Base-by-base conservation (phyloP, 2,797 vertebrate genomes). In the Alosa sapidissima region DNA sequence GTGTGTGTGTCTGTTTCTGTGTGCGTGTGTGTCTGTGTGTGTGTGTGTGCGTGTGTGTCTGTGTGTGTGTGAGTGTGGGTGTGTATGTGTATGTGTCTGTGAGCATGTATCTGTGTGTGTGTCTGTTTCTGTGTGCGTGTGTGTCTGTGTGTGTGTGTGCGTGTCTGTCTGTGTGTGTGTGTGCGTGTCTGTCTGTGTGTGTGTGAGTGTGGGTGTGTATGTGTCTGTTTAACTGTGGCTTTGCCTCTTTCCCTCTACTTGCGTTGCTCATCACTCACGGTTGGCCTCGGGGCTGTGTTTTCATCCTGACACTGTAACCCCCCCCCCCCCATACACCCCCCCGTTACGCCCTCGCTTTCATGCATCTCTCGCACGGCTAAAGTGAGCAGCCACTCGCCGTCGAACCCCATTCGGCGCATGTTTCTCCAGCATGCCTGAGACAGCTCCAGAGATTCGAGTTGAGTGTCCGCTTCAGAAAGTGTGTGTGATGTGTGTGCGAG, bases 401-500 rank as follows among this genome's bases (percentile, higher is more conserved):
- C 72, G 47, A 78, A 45, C 41, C 21, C 36, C 36, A 78, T 47
- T 78, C 41, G 16, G 16, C 41, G 2, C 72, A 2, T 13, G 14
- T 78, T 47, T 51, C 28, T 10, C 2, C 49, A 19, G 49, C 81
- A 33, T 28, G 21, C 9, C 0, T 24, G 2, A 72, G 65, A 78
- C 72, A 5, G 41, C 72, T 78, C 36, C 36, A 47, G 14, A 81
- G 36, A 21, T 55, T 55, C 54, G 3, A 48, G 24, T 10, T 47
- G 36, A 19, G 41, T 5, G 19, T 19, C 41, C 41, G 36, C 72
- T 78, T 16, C 41, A 6, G 2, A 78, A 78, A 78, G 82, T 68
- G 60, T 65, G 41, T 92, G 90, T 60, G 93, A 55, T 93, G 90
- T 92, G 68, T 93, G 87, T 91, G 91, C 92, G 91, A 90, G 89